Percentiles rank a stretch among this genome's conserved stretches.
These are phyloP conservation scores for Chaenodraco wilsoni DNA, from an alignment of 2,797 vertebrate genomes.

Conservation along the genomic window DNA sequence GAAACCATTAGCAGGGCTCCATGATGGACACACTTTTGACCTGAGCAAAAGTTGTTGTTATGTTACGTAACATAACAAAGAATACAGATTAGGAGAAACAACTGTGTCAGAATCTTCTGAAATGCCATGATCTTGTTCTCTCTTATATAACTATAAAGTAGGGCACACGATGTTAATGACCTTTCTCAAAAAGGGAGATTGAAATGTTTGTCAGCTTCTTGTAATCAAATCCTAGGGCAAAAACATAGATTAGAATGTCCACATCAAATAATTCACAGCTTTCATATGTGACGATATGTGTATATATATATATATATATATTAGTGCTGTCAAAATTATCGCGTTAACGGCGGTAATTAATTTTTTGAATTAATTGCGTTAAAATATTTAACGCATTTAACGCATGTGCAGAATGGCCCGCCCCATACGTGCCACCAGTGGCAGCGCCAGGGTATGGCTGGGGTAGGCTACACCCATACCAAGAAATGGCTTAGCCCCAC, in stretches of 20 bases:
- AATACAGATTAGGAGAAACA: constrained; percentile 46
- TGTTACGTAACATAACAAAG: constrained; percentile 34
- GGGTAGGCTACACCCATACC: no score
- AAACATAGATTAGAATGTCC: constrained; percentile 39
- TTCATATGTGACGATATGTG: not conserved
- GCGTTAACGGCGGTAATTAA: no score
- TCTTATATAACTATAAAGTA: constrained; percentile 37
- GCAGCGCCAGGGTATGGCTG: no score
- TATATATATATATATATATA: no score
- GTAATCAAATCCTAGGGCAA: constrained; percentile 27
- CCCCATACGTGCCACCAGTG: no score
- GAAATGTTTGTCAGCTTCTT: constrained; percentile 48
- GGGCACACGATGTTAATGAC: constrained; percentile 52
- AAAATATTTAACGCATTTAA: no score
- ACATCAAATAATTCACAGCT: constrained; percentile 20
- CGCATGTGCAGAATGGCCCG: no score
- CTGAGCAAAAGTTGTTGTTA: constrained; percentile 39
- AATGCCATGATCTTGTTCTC: constrained; percentile 45
- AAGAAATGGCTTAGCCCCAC: no score
- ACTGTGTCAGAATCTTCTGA: constrained; percentile 28
- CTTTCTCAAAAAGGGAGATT: constrained; percentile 42
- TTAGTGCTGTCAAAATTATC: no score
- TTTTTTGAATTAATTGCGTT: no score
- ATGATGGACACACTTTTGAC: constrained; percentile 24
- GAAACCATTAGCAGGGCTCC: constrained; percentile 1